phyloP scores from a whole-genome alignment of 2,113 vertebrate species.

The Gallinago jamesoni region DNA sequence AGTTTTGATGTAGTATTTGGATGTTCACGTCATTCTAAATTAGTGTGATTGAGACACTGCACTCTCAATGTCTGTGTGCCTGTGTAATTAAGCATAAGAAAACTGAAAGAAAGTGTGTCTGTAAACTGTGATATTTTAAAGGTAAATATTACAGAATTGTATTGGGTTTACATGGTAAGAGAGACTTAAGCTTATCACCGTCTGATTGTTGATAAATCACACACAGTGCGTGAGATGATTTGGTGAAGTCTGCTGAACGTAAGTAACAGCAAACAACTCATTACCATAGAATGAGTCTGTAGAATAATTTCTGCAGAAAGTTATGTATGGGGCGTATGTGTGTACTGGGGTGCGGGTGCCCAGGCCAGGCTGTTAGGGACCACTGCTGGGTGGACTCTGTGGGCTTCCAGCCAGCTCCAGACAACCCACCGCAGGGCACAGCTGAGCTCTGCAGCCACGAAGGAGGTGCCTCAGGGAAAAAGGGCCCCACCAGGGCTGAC shows the following conservation, averaged over 20 bases:
- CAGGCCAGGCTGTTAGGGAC: not conserved
- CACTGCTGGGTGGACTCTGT: rapidly evolving
- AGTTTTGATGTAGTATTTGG: not conserved
- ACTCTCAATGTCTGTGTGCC: not conserved
- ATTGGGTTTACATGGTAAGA: not conserved
- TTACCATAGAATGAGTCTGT: not conserved
- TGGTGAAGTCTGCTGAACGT: not conserved
- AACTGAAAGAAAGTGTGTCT: not conserved
- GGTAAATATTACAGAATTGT: not conserved
- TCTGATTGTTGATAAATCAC: not conserved
- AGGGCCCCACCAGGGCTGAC: not conserved
- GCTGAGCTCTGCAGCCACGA: not conserved
- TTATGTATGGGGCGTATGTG: not conserved
- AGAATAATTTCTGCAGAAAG: not conserved
- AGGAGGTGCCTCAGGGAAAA: rapidly evolving
- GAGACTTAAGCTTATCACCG: not conserved
- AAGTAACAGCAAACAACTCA: not conserved
- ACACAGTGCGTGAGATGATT: not conserved
- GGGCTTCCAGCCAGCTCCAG: not conserved
- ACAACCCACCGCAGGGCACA: rapidly evolving
- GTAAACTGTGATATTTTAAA: not conserved
- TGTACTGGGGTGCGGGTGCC: rapidly evolving
- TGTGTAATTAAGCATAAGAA: not conserved
- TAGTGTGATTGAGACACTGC: not conserved
- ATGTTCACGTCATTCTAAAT: not conserved